Evolutionary conservation across 2,113 vertebrate species (phyloP), one percentile per base, ranked within the genome.

Genomic region (Gulo gulo): DNA sequence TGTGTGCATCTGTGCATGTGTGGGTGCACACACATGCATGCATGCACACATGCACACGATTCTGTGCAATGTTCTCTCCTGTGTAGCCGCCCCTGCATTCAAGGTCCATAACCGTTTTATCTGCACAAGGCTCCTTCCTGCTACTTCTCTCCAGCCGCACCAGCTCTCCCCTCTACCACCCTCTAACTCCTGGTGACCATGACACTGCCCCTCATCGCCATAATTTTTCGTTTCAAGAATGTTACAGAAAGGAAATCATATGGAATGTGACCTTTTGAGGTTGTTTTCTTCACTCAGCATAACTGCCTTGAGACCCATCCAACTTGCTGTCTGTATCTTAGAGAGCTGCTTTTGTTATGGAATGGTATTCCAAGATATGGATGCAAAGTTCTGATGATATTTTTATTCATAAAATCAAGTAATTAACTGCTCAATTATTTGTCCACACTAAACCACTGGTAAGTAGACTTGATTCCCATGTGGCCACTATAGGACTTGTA

Each of bases 121-220:
- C 45, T 11, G 14, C 29, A 7, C 2, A 3, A 6, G 23, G 26
- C 1, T 26, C n/a, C 39, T 59, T 13, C 0, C 0, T 7, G 20
- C 47, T 11, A 3, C 39, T 15, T 52, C 16, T 10, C 16, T 0
- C 1, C 1, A n/a, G 47, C n/a, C 71, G 18, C 50, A 21, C 39
- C 69, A 3, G 0, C 36, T 7, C 26, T 21, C 29, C 67, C 55
- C 63, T 31, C 31, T n/a, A 21, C 39, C 65, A 20, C 10, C 34
- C 45, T 65, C n/a, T 45, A 71, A 34, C 10, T 82, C 39, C 61
- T 73, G 29, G 24, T 26, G 18, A 31, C 31, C 82, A 11, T 9
- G 50, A 39, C 20, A 3, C 78, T 78, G 4, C 15, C 7, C 14
- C 24, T 42, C 42, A 52, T 39, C 4, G 21, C 76, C 26, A 9